Percentiles rank a stretch among this genome's conserved stretches.
These are phyloP conservation scores for Thomomys bottae DNA, from an alignment of 2,113 vertebrate species.

Conservation along the genomic window DNA sequence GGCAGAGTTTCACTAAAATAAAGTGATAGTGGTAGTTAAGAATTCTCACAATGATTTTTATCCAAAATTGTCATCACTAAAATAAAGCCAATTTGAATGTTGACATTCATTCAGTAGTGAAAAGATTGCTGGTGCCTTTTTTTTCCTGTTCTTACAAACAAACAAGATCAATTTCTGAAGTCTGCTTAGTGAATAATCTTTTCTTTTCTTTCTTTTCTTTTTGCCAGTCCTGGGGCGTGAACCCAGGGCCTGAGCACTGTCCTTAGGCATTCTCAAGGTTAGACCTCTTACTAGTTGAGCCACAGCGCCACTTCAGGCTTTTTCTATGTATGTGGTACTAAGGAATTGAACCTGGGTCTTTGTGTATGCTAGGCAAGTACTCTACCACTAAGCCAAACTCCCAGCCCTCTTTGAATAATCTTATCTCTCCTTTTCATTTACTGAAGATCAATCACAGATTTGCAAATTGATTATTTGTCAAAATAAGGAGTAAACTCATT, in stretches of 20 bases:
- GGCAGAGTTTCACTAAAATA: conserved; percentile 20
- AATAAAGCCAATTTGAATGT: conserved; percentile 17
- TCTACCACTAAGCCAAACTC: too few relatives aligned
- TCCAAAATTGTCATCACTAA: not conserved
- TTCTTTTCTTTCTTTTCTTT: not conserved
- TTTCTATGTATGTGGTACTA: too few relatives aligned
- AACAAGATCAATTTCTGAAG: not conserved
- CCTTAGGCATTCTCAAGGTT: too few relatives aligned
- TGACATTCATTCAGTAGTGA: not conserved
- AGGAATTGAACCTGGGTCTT: too few relatives aligned
- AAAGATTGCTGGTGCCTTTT: not conserved
- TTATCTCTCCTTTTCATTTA: not conserved
- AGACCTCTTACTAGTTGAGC: too few relatives aligned
- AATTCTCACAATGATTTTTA: not conserved
- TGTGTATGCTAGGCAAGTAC: too few relatives aligned
- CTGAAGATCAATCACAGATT: not conserved
- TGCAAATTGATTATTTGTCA: not conserved
- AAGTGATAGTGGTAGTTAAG: not conserved
- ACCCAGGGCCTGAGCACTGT: too few relatives aligned
- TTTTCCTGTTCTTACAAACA: not conserved
- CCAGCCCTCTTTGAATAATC: too few relatives aligned
- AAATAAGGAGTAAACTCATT: not conserved
- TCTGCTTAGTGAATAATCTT: not conserved
- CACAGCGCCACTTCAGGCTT: too few relatives aligned
- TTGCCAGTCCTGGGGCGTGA: too few relatives aligned